phyloP scores from a whole-genome alignment of 1,140 invertebrate species.

The Medauroidea extradentata region DNA sequence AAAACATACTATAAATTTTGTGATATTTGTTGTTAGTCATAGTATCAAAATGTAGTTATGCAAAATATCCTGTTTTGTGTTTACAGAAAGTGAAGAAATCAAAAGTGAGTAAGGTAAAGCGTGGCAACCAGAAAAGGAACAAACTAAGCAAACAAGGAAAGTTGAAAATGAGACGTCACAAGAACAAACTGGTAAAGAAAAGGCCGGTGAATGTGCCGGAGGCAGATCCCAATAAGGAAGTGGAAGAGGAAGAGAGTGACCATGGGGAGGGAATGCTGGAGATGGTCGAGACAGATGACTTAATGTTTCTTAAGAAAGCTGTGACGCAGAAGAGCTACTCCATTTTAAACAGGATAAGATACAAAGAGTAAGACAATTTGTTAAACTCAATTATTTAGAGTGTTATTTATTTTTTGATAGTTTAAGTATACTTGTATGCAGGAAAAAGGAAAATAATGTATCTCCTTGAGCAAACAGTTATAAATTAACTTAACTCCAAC shows the following conservation, averaged over 20 bases:
- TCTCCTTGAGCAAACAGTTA: too few species aligned
- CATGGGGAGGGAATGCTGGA: slow-evolving; percentile 58
- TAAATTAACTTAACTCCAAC: too few species aligned
- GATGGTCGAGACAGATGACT: slow-evolving; percentile 59
- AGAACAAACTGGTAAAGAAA: slow-evolving; percentile 35
- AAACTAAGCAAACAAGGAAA: slow-evolving; percentile 57
- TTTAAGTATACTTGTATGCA: too few species aligned
- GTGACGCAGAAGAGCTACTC: slow-evolving; percentile 47
- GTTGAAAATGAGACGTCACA: slow-evolving; percentile 49
- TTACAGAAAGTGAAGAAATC: slow-evolving; percentile 47
- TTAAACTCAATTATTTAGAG: too few species aligned
- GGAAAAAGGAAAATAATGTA: too few species aligned
- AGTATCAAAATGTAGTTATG: too few species aligned
- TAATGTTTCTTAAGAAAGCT: slow-evolving; percentile 54
- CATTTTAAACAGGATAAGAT: slow-evolving; percentile 43
- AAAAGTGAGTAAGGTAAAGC: slow-evolving; percentile 57
- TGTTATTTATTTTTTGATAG: too few species aligned
- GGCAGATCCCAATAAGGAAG: slow-evolving; percentile 30
- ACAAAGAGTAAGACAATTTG: slow-evolving; percentile 38
- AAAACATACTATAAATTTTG: too few species aligned
- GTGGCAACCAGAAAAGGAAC: slow-evolving; percentile 57
- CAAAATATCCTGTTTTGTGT: too few species aligned
- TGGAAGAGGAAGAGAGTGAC: slow-evolving; percentile 44
- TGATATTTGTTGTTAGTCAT: too few species aligned
- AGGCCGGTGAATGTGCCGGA: slow-evolving; percentile 31